phyloP scores from a whole-genome alignment of 2,888 invertebrate genomes.

The Oxycera nigricornis region DNA sequence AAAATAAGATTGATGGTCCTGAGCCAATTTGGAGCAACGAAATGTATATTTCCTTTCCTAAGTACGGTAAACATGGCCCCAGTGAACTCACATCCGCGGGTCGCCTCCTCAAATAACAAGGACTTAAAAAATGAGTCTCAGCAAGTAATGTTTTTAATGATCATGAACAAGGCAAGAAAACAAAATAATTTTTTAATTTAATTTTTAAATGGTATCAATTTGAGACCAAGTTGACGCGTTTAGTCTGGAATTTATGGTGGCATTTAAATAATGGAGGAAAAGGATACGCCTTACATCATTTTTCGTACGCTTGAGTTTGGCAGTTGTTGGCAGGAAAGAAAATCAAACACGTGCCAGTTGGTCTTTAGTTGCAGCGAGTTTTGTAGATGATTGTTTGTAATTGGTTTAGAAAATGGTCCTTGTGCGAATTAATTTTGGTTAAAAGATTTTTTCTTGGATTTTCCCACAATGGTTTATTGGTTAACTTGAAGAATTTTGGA shows the following conservation, averaged over 20 bases:
- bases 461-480: too few relatives aligned
- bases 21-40: slow-evolving; percentile 28
- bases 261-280: slow-evolving; percentile 37
- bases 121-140: slow-evolving; percentile 34
- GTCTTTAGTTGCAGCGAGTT: too few relatives aligned
- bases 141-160: slow-evolving; percentile 33
- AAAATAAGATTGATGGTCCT: slow-evolving; percentile 38
- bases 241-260: slow-evolving; percentile 27
- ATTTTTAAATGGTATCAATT: slow-evolving; percentile 36
- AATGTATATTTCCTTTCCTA: not conserved
- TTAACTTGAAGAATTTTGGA: too few relatives aligned
- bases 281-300: not conserved
- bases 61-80: not conserved
- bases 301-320: not conserved
- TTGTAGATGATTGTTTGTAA: too few relatives aligned
- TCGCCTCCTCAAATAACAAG: slow-evolving; percentile 6
- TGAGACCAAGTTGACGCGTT: slow-evolving; percentile 26
- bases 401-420: too few relatives aligned
- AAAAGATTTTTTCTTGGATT: too few relatives aligned
- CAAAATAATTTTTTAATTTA: slow-evolving; percentile 30
- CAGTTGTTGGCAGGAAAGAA: not conserved
- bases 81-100: not conserved
- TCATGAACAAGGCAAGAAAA: not conserved
- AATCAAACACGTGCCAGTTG: not conserved
- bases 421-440: too few relatives aligned